These are phyloP conservation scores for Sciaenops ocellatus DNA, from an alignment of 2,797 vertebrate genomes.

Conservation along the genomic window DNA sequence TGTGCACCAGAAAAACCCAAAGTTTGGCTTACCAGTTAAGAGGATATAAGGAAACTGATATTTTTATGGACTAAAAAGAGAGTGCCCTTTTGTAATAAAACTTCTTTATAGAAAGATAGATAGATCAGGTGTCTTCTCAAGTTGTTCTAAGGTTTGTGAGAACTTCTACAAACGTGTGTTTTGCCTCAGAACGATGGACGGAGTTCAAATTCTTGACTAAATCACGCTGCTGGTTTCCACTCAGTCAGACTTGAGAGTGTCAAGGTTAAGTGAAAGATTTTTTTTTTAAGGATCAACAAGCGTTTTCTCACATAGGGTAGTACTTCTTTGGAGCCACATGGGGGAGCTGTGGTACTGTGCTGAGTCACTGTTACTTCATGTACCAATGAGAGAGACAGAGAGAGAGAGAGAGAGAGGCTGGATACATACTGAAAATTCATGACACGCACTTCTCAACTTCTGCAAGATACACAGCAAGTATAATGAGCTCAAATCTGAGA, in stretches of 20 bases:
- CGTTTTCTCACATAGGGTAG: background rate
- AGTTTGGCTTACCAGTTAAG: background rate
- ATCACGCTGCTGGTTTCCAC: background rate
- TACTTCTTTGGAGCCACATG: constrained; percentile 47
- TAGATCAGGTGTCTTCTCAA: background rate
- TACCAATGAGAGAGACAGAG: background rate
- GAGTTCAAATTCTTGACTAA: background rate
- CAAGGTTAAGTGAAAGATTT: background rate
- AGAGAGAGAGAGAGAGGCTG: background rate
- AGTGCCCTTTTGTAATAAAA: background rate
- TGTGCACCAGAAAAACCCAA: background rate
- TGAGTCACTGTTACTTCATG: background rate
- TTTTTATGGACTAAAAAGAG: too few species aligned
- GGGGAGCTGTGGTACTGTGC: constrained; percentile 63
- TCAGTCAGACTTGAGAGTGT: background rate
- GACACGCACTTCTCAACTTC: constrained; percentile 73
- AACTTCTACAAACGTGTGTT: too few species aligned
- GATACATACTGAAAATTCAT: constrained; percentile 70
- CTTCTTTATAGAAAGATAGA: background rate
- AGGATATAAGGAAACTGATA: background rate
- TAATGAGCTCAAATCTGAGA: constrained; percentile 71
- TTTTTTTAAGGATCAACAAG: background rate
- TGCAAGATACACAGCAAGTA: constrained; percentile 73
- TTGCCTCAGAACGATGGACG: background rate
- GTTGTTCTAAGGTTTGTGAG: background rate